These are phyloP conservation scores for Rhinopithecus roxellana DNA, from an alignment of 2,113 vertebrate genomes.

Conservation along the genomic window DNA sequence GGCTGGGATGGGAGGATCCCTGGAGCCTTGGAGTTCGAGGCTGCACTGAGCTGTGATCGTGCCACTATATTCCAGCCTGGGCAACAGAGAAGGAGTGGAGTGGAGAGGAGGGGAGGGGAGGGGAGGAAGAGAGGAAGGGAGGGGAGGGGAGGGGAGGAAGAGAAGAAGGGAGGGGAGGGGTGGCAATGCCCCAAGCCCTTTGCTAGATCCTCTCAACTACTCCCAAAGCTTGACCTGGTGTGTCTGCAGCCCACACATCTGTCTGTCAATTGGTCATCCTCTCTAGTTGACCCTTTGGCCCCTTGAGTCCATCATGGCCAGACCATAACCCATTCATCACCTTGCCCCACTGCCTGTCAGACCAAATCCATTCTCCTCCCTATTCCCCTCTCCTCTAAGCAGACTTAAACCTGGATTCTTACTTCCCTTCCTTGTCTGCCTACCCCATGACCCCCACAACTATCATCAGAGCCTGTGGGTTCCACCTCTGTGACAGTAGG, in stretches of 20 bases:
- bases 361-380: not conserved
- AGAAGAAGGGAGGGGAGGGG: not conserved
- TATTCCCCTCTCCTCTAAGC: not conserved
- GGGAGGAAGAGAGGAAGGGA: not conserved
- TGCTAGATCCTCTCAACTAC: not conserved
- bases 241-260: not conserved
- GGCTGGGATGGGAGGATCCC: too few species aligned
- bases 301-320: not conserved
- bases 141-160: too few species aligned
- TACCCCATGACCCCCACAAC: not conserved
- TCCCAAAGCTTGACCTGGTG: not conserved
- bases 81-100: too few species aligned
- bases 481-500: accelerated
- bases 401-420: accelerated
- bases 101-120: too few species aligned
- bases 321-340: not conserved
- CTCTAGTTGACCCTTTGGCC: not conserved
- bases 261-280: not conserved
- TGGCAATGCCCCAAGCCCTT: not conserved
- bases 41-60: too few species aligned
- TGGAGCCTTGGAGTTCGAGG: too few species aligned
- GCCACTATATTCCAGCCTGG: too few species aligned
- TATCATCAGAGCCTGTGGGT: not conserved
- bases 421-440: not conserved
- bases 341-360: not conserved